These are phyloP conservation scores for Pseudococcus longispinus DNA, from an alignment of 2,888 invertebrate species.

Conservation along the genomic window DNA sequence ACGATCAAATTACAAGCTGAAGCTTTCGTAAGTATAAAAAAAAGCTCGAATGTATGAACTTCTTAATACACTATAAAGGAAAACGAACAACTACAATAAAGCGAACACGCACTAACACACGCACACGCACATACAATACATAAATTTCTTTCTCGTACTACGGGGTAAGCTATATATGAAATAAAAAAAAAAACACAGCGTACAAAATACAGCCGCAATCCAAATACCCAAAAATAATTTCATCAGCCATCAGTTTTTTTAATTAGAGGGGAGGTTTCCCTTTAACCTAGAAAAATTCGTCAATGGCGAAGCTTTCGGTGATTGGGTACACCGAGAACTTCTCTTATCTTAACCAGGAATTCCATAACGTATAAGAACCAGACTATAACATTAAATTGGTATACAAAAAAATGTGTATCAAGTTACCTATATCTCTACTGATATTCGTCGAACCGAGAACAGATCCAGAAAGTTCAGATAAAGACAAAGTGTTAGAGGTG, in stretches of 20 bases:
- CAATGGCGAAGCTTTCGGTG: background rate
- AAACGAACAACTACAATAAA: constrained; percentile 24
- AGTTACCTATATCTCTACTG: constrained; percentile 54
- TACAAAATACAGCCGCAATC: constrained; percentile 5
- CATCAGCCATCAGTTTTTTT: background rate
- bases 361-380: background rate
- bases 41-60: constrained; percentile 25
- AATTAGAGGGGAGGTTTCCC: background rate
- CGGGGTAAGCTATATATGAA: background rate
- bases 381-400: background rate
- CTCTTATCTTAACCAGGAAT: background rate
- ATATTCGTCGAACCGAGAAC: constrained; percentile 49
- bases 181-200: background rate
- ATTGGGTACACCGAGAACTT: background rate
- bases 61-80: constrained; percentile 15
- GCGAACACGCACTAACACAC: constrained; percentile 26
- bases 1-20: constrained; percentile 29
- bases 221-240: background rate
- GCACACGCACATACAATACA: constrained; percentile 7
- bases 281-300: background rate
- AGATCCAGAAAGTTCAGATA: constrained; percentile 53
- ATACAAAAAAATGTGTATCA: background rate
- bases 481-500: constrained; percentile 48
- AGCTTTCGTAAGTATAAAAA: constrained; percentile 15
- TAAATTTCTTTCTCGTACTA: constrained; percentile 7